Percentiles rank a stretch among this genome's conserved stretches.
Evolutionary conservation across 2,888 invertebrate genomes (phyloP).

Genomic region (Priocnemis perturbator): DNA sequence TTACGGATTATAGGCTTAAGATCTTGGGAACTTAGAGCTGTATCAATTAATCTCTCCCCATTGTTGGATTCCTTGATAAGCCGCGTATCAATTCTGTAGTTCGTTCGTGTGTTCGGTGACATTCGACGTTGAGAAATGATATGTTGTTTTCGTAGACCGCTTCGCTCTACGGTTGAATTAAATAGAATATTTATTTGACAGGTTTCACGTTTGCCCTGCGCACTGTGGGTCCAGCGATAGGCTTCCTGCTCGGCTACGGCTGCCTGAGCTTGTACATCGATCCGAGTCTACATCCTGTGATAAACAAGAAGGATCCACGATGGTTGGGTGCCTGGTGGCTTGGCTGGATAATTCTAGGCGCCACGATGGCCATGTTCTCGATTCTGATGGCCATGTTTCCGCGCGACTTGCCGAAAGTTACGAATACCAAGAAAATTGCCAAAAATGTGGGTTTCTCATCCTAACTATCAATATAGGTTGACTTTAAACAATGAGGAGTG

Average conservation of each 20-base stretch:
- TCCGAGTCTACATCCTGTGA: slow-evolving; percentile 79
- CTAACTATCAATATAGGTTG: no score
- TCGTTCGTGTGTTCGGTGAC: no score
- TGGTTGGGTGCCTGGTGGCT: slow-evolving; percentile 89
- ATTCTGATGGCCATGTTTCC: slow-evolving; percentile 82
- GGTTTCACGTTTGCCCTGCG: slow-evolving; percentile 77
- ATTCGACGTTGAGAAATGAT: no score
- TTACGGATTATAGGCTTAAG: no score
- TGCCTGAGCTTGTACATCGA: slow-evolving; percentile 79
- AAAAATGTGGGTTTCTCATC: neutral
- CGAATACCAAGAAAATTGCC: neutral
- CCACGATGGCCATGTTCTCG: slow-evolving; percentile 79
- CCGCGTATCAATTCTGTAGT: no score
- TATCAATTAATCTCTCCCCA: no score
- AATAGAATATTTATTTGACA: slow-evolving; percentile 44
- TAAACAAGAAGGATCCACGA: slow-evolving; percentile 79
- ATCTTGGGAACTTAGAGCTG: no score
- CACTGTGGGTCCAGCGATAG: slow-evolving; percentile 79
- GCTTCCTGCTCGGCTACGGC: slow-evolving; percentile 78
- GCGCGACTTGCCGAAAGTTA: slow-evolving; percentile 75
- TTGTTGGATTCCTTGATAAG: no score
- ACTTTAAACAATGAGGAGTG: no score
- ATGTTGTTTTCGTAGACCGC: no score
- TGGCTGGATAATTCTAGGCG: slow-evolving; percentile 79
- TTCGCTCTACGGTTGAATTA: no score